These are phyloP conservation scores for Drosophila niveifrons DNA, from an alignment of 2,888 invertebrate genomes.

Conservation along the genomic window DNA sequence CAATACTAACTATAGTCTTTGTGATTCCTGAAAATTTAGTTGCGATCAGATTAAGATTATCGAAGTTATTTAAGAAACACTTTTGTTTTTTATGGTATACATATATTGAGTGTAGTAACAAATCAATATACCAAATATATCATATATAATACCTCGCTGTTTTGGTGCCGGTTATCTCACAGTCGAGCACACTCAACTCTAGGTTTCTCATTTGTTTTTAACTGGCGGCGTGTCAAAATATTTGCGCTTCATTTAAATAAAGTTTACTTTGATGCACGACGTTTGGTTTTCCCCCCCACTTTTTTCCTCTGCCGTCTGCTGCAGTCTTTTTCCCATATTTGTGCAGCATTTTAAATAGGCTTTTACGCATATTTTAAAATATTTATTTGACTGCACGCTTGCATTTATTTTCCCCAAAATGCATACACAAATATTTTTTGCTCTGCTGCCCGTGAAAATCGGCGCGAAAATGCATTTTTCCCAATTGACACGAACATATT, in stretches of 20 bases:
- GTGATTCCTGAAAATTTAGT: too few species aligned
- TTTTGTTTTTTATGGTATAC: too few species aligned
- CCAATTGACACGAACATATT: constrained; percentile 1
- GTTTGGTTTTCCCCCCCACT: neutral
- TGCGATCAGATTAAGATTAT: too few species aligned
- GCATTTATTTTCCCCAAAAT: constrained; percentile 32
- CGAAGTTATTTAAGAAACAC: too few species aligned
- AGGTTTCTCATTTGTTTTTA: too few species aligned
- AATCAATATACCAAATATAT: too few species aligned
- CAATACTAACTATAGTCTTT: too few species aligned
- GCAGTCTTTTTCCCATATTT: constrained; percentile 57
- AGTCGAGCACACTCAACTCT: too few species aligned
- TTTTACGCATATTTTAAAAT: constrained; percentile 65
- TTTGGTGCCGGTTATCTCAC: too few species aligned
- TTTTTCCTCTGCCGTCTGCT: neutral
- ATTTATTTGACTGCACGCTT: constrained; percentile 55
- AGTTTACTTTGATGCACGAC: constrained; percentile 68
- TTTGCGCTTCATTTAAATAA: constrained; percentile 80
- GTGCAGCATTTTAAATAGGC: constrained; percentile 65
- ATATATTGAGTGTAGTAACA: too few species aligned
- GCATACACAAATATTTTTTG: constrained; percentile 21
- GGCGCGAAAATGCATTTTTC: neutral
- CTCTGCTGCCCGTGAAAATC: constrained; percentile 24
- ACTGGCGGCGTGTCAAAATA: constrained; percentile 70
- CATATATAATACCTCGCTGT: too few species aligned